These are phyloP conservation scores for Mycogona germanica DNA, from an alignment of 2,888 invertebrate species.

Conservation along the genomic window DNA sequence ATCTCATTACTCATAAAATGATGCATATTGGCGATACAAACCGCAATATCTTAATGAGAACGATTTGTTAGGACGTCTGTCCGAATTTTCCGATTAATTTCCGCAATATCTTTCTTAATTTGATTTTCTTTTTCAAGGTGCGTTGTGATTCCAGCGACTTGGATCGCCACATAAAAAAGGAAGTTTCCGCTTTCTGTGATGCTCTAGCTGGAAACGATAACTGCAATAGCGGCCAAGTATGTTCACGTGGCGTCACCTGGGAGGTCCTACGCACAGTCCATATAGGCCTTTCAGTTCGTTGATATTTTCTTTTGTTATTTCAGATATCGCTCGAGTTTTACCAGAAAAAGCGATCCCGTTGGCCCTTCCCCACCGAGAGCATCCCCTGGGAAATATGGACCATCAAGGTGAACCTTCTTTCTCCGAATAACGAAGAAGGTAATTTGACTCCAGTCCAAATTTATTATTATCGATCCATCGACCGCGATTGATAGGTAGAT, in stretches of 20 bases:
- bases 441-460: conserved; percentile 21
- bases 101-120: conserved; percentile 1
- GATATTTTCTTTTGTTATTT: no score
- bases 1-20: no score
- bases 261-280: no score
- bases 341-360: conserved; percentile 76
- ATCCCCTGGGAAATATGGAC: conserved; percentile 99
- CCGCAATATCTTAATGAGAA: no score
- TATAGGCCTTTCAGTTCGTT: no score
- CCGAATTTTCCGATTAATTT: neutral
- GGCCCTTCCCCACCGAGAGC: conserved; percentile 82
- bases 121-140: conserved; percentile 36
- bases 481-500: no score
- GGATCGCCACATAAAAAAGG: conserved; percentile 42
- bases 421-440: conserved; percentile 67
- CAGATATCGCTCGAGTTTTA: conserved; percentile 86
- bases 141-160: conserved; percentile 68
- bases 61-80: no score
- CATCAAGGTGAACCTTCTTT: conserved; percentile 74
- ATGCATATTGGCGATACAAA: no score
- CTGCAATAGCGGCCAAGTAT: conserved; percentile 35
- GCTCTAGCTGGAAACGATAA: conserved; percentile 32
- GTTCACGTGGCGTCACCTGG: no score
- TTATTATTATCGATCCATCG: neutral
- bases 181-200: conserved; percentile 47